Evolutionary conservation across 2,888 invertebrate species (phyloP), one percentile per base, ranked within the genome.

Genomic region (Cerastis rubricosa): DNA sequence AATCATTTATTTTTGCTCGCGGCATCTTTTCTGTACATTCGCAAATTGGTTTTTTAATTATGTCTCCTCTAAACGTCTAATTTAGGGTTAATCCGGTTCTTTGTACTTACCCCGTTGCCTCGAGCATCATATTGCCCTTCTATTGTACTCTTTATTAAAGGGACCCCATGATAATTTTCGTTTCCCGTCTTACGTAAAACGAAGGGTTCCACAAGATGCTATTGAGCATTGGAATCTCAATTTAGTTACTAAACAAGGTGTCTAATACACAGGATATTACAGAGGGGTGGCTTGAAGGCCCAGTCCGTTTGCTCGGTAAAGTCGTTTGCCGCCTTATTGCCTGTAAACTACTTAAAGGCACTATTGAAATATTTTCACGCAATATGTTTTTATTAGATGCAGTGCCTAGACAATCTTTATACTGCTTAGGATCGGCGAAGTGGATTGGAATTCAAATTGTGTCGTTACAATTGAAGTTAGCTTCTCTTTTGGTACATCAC

Each of bases 21-120:
- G 88, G 88, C 84, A 78, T 89, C 82, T 88, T 85, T 87, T 88
- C 78, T 75, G 71, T 76, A 73, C 86, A 78, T 88, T 87, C 76
- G 81, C 86, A 94, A 94, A 94, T 94, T 94, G 92, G 89, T 92
- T 94, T 94, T 94, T 94, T 94, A 94, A 94, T 94, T 94, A 94
- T 91, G 89, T 89, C 89, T 91, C 91, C 92, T 91, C 92, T 93
- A 90, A 91, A 91, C 90, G 87, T 91, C 92, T 92, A 91, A 93
- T 92, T 93, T 91, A 90, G 90, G 89, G 89, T 90, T 92, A 90
- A 91, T 90, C 90, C 89, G 83, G 87, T 85, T 87, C 87, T 90
- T 89, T 91, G 89, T 90, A 80, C 40, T 40, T 40, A 40, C 85
- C 82, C 81, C 81, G 78, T 87, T 80, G 91, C 92, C 90, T 83